Evolutionary conservation across 2,113 vertebrate genomes (phyloP).

Genomic region (Campylorhamphus procurvoides): DNA sequence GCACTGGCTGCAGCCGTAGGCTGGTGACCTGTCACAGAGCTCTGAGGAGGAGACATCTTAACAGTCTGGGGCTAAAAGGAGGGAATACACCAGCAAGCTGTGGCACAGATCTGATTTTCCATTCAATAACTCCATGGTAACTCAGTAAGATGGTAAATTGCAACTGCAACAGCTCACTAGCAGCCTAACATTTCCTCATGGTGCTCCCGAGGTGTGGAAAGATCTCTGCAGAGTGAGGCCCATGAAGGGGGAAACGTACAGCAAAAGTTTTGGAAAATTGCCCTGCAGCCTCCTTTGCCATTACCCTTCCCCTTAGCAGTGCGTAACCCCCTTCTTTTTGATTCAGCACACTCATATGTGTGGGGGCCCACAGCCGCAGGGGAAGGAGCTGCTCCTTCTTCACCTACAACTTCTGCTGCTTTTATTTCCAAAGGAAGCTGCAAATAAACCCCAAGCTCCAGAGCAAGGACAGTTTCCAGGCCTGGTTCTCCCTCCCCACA

Average conservation of each 20-base stretch:
- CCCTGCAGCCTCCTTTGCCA: background rate
- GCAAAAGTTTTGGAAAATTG: slow-evolving; percentile 29
- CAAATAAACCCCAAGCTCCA: background rate
- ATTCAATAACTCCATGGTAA: slow-evolving; percentile 2
- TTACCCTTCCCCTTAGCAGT: background rate
- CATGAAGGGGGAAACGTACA: background rate
- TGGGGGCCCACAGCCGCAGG: background rate
- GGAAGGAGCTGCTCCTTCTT: background rate
- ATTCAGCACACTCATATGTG: rapidly evolving
- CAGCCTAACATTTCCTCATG: slow-evolving; percentile 16
- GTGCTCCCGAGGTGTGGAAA: slow-evolving; percentile 46
- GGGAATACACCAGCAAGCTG: background rate
- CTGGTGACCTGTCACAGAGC: background rate
- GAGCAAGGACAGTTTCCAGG: background rate
- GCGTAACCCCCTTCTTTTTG: background rate
- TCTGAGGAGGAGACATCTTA: background rate
- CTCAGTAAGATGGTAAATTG: slow-evolving; percentile 38
- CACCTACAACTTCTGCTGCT: background rate
- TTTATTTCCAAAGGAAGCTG: background rate
- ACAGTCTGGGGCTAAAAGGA: background rate
- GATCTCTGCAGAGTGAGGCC: slow-evolving; percentile 53
- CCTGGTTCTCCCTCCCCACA: background rate
- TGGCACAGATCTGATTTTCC: slow-evolving; percentile 36
- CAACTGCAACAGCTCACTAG: slow-evolving; percentile 53
- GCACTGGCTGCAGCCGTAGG: background rate